A percentile compares a stretch with the other conserved stretches of the same genome.
These are phyloP conservation scores for Drosophila atroscutellata DNA, from an alignment of 2,888 invertebrate species.

Conservation along the genomic window DNA sequence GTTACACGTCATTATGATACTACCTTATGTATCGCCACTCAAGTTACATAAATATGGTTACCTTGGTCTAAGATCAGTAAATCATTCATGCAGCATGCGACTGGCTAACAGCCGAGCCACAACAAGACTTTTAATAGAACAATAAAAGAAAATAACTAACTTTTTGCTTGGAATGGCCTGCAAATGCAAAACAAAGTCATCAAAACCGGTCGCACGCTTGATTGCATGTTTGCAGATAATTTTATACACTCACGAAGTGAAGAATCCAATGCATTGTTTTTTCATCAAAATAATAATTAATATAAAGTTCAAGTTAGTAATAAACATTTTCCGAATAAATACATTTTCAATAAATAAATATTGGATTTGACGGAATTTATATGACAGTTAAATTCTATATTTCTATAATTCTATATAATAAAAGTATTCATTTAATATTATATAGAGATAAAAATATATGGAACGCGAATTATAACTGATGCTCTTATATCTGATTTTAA, in stretches of 20 bases:
- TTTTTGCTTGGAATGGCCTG: slow-evolving; percentile 21
- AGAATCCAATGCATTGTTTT: background rate
- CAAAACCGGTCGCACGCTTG: slow-evolving; percentile 60
- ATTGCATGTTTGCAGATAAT: slow-evolving; percentile 53
- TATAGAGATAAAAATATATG: background rate
- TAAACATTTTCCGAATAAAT: background rate
- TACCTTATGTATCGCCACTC: slow-evolving; percentile 33
- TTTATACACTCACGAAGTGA: slow-evolving; percentile 21
- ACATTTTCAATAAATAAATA: background rate
- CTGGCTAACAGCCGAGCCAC: slow-evolving; percentile 5
- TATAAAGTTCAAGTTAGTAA: background rate
- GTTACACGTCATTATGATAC: slow-evolving; percentile 32
- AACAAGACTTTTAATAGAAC: slow-evolving; percentile 50
- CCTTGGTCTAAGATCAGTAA: slow-evolving; percentile 30
- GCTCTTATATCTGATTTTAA: background rate
- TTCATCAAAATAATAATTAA: background rate
- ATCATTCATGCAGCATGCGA: slow-evolving; percentile 48
- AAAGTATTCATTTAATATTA: background rate
- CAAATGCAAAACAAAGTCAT: slow-evolving; percentile 59
- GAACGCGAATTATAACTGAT: background rate
- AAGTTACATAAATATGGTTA: slow-evolving; percentile 23
- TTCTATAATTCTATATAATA: too few species aligned
- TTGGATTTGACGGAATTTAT: background rate
- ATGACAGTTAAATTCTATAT: too few species aligned
- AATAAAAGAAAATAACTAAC: slow-evolving; percentile 55